Conservation (phyloP, 2,888 invertebrate genomes). For the Urechis unicinctus region DNA sequence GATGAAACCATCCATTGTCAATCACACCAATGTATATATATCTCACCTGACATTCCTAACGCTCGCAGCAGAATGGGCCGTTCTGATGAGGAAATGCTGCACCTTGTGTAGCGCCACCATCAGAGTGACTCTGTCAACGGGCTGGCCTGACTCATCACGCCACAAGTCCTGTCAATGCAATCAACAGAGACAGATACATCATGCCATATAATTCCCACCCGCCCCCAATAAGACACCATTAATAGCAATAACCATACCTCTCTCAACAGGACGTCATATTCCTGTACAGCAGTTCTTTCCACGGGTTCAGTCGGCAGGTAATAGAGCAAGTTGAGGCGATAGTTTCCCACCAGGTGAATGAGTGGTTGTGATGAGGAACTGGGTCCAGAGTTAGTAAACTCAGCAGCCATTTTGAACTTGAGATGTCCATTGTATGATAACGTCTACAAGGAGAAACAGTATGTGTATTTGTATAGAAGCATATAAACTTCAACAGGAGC, state of each 20-base stretch:
- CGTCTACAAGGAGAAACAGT: constrained; percentile 47
- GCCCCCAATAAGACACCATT: no score
- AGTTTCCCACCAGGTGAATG: constrained; percentile 73
- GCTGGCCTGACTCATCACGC: constrained; percentile 13
- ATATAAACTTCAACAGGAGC: no score
- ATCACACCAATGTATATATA: no score
- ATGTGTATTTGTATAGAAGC: no score
- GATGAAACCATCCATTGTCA: no score
- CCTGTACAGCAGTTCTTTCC: constrained; percentile 4
- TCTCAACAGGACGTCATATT: constrained; percentile 25
- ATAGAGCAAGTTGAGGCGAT: constrained; percentile 70
- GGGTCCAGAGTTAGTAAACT: constrained; percentile 15
- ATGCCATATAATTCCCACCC: no score
- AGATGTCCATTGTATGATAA: constrained; percentile 86
- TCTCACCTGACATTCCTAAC: background rate
- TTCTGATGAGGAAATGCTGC: constrained; percentile 71
- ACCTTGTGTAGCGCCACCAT: constrained; percentile 90
- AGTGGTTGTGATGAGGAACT: constrained; percentile 66
- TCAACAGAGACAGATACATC: background rate
- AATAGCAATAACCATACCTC: constrained; percentile 27
- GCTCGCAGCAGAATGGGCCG: constrained; percentile 49
- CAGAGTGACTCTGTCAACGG: constrained; percentile 68
- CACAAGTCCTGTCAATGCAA: constrained; percentile 14
- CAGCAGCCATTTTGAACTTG: constrained; percentile 58
- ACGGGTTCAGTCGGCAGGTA: constrained; percentile 54